Conservation (phyloP, 2,113 vertebrate genomes). For the Xiphias gladius region DNA sequence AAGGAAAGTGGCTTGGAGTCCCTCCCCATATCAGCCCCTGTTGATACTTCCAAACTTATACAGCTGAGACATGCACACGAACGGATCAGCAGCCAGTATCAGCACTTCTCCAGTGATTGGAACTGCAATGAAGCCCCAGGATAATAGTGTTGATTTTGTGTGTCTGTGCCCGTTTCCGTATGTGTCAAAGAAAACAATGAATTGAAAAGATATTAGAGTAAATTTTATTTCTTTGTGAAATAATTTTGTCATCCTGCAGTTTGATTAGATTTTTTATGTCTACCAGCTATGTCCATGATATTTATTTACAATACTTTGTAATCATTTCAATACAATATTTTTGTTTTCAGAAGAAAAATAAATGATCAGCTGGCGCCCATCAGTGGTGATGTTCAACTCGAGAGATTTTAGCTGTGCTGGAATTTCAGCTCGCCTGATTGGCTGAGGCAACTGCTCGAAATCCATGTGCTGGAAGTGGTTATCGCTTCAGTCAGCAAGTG, state of each 20-base stretch:
- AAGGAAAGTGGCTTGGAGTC: slow-evolving; percentile 68
- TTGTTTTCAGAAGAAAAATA: slow-evolving; percentile 29
- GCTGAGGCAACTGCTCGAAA: slow-evolving; percentile 29
- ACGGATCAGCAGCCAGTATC: slow-evolving; percentile 26
- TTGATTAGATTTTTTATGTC: background rate
- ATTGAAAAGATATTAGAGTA: background rate
- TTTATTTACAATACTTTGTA: too few species aligned
- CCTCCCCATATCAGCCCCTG: slow-evolving; percentile 59
- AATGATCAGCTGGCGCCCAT: slow-evolving; percentile 6
- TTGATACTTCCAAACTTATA: slow-evolving; percentile 59
- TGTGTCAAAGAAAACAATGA: background rate
- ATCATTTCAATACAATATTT: background rate
- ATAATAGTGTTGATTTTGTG: background rate
- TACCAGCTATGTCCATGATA: background rate
- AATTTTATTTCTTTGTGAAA: background rate
- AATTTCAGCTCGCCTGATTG: slow-evolving; percentile 48
- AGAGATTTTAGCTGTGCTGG: slow-evolving; percentile 34
- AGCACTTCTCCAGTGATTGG: slow-evolving; percentile 22
- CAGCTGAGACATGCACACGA: slow-evolving; percentile 32
- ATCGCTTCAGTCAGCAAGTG: slow-evolving; percentile 69
- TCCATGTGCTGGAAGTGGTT: slow-evolving; percentile 56
- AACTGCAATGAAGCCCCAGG: slow-evolving; percentile 34
- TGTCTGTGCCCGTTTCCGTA: slow-evolving; percentile 12
- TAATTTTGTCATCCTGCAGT: background rate
- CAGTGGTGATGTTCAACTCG: slow-evolving; percentile 25